These are phyloP conservation scores for Aradophagus sp. DNA, from an alignment of 1,140 invertebrate species.

Conservation along the genomic window DNA sequence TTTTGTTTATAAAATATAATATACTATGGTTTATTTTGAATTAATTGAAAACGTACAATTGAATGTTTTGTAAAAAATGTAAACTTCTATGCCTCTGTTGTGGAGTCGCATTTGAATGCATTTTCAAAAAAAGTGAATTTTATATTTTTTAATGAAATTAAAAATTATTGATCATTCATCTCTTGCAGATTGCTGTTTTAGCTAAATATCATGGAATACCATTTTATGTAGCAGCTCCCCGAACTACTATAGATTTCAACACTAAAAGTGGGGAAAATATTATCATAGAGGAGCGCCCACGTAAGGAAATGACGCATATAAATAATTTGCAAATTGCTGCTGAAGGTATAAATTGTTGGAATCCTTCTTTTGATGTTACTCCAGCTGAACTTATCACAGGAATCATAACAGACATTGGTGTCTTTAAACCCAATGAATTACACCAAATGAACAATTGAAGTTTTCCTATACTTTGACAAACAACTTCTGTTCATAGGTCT, in stretches of 20 bases:
- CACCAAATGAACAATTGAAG: conserved; percentile 1
- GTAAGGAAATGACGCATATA: conserved; percentile 91
- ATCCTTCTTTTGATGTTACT: conserved; percentile 99
- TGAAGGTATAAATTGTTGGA: conserved; percentile 94
- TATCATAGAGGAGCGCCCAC: conserved; percentile 93
- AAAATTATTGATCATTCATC: no score
- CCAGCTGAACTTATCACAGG: conserved; percentile 93
- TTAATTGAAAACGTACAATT: no score
- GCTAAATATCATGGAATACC: conserved; percentile 94
- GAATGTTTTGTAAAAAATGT: no score
- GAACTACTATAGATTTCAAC: conserved; percentile 91
- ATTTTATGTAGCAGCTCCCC: conserved; percentile 96
- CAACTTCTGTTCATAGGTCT: no score
- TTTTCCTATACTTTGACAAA: no score
- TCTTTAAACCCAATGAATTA: conserved; percentile 79
- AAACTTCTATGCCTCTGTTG: no score
- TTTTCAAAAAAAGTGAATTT: no score
- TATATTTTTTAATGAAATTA: no score
- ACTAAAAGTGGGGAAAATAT: conserved; percentile 89
- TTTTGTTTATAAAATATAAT: no score
- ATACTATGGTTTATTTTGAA: no score
- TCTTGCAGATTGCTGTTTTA: conserved; percentile 88
- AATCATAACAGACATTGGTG: conserved; percentile 96
- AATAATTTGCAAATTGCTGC: conserved; percentile 89
- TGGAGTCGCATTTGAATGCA: no score